Base-by-base conservation (phyloP, 2,888 invertebrate genomes). In the Leptothorax acervorum region DNA sequence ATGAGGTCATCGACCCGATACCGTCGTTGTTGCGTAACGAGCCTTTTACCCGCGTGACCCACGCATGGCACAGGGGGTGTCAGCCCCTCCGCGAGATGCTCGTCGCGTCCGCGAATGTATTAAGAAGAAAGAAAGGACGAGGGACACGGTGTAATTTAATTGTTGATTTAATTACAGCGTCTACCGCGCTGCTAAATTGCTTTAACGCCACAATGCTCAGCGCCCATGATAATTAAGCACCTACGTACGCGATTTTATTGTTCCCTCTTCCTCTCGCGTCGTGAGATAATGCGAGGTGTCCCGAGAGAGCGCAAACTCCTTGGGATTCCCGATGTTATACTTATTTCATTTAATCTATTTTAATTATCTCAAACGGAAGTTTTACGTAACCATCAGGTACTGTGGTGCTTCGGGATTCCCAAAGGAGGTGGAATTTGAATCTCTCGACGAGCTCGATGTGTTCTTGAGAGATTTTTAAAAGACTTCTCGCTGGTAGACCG, bases 1-100 rank as follows among this genome's bases (percentile, higher is more conserved):
- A 83, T 73, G 68, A 88, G 65, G 84, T 83, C 88, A 74, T 85
- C 76, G 89, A 90, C 88, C 88, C 65, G 87, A 83, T 85, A 85
- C 66, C 8, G 48, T 65, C 68, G 63, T 65, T 76, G 71, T 89
- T 88, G 88, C 89, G 75, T 89, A 89, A 89, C 87, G 55, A 83
- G 53, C 53, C 71, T 82, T 87, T 90, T 79, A 74, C 60, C 63
- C 84, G 70, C 85, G 84, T 88, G 85, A 88, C 83, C 83, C 42
- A 79, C 65, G 76, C 42, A 35, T 11, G 42, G 65, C 23, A 11
- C 6, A 0, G 18, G 23, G 55, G 45, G 28, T 71, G 45, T 68
- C 57, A 23, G 9, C 11, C 45, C 45, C 9, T n/a, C 5, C 5
- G 45, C 42, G 45, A 45, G 70, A 15, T 45, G 6, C 15, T 5